Evolutionary conservation across 2,797 vertebrate species (phyloP).

Genomic region (Pteronotus mesoamericanus): DNA sequence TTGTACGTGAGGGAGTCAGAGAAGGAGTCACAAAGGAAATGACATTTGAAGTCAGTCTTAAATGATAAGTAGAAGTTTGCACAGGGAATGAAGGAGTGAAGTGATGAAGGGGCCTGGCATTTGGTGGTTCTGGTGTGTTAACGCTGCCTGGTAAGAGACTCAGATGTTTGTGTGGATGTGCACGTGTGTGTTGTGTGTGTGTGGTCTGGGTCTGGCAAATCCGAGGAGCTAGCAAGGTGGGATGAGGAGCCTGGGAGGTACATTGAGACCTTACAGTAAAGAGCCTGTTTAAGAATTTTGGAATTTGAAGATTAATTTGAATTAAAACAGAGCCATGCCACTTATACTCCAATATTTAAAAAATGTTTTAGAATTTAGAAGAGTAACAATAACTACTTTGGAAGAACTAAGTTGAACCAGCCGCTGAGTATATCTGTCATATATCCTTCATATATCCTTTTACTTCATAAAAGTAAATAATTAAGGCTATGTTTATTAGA

Average conservation of each 20-base stretch:
- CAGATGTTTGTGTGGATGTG: background rate
- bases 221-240: background rate
- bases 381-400: background rate
- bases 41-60: background rate
- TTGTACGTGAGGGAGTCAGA: background rate
- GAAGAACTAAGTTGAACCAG: background rate
- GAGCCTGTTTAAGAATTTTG: background rate
- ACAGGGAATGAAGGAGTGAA: background rate
- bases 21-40: background rate
- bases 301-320: background rate
- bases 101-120: background rate
- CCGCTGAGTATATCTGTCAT: background rate
- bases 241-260: background rate
- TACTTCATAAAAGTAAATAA: background rate
- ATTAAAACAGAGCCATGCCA: background rate
- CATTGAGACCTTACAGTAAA: background rate
- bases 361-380: background rate
- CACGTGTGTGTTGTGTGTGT: background rate
- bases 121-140: background rate
- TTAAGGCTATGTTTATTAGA: background rate
- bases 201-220: background rate
- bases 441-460: background rate
- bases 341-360: background rate
- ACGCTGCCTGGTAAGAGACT: background rate
- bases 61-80: background rate